Conservation (phyloP, 1,140 invertebrate genomes). For the Cecropterus lyciades region DNA sequence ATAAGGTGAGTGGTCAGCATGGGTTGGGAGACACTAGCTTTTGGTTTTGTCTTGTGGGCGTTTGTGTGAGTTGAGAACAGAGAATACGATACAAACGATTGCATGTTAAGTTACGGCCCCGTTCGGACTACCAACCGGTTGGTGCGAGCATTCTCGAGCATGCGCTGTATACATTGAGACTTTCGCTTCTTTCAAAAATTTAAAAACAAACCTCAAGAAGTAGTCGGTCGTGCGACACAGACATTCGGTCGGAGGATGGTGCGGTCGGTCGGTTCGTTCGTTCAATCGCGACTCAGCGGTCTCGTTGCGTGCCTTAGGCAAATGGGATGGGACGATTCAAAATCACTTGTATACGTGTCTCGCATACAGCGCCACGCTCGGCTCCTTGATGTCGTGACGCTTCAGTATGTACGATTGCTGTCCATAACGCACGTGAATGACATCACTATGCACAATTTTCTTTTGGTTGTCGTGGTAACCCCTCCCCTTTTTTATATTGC, state of each 20-base stretch:
- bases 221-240: conserved; percentile 57
- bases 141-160: conserved; percentile 70
- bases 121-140: conserved; percentile 34
- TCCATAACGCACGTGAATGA: conserved; percentile 31
- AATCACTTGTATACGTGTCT: conserved; percentile 40
- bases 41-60: conserved; percentile 71
- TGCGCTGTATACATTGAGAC: conserved; percentile 81
- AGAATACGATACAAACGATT: conserved; percentile 41
- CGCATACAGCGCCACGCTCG: conserved; percentile 64
- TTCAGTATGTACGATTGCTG: conserved; percentile 31
- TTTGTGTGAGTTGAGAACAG: conserved; percentile 47
- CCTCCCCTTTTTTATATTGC: conserved; percentile 38
- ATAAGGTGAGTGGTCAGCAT: conserved; percentile 66
- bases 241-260: conserved; percentile 82
- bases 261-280: conserved; percentile 57
- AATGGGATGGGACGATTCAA: conserved; percentile 26
- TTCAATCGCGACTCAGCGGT: conserved; percentile 22
- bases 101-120: conserved; percentile 45
- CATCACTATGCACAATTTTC: conserved; percentile 42
- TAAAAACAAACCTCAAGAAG: conserved; percentile 30
- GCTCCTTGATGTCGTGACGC: conserved; percentile 48
- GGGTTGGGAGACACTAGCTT: conserved; percentile 71
- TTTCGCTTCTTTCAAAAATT: conserved; percentile 74
- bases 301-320: no score
- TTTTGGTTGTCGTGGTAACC: conserved; percentile 40